Percentiles rank a stretch among this genome's conserved stretches.
phyloP scores from a whole-genome alignment of 92 coral and sea anemone species.

The Porites cylindrica region DNA sequence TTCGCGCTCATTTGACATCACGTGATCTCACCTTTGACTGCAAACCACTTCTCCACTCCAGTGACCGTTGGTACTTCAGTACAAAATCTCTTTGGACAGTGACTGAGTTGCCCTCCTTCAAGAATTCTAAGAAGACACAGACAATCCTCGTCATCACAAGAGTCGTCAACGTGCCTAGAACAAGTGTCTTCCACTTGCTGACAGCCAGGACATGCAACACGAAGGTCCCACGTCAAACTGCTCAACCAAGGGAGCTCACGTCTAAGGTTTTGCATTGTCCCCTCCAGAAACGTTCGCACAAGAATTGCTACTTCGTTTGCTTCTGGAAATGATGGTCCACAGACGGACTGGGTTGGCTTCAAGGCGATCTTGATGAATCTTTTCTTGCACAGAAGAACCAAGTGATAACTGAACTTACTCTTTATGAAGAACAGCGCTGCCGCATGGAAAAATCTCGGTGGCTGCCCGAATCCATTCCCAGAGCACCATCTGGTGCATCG shows the following conservation, averaged over 20 bases:
- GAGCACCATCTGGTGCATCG: too few species aligned
- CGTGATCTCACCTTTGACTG: neutral
- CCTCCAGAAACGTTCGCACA: neutral
- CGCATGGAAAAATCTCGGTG: too few species aligned
- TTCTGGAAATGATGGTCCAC: neutral
- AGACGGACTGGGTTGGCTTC: too few species aligned
- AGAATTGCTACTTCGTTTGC: neutral
- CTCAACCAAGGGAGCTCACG: too few species aligned
- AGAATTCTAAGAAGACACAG: neutral
- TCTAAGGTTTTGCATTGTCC: neutral
- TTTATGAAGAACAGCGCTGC: too few species aligned
- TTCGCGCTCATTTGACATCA: neutral
- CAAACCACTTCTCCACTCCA: neutral
- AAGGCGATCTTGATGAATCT: too few species aligned
- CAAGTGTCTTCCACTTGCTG: neutral
- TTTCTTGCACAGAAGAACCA: too few species aligned
- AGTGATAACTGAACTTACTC: too few species aligned
- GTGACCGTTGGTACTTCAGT: neutral
- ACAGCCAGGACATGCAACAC: neutral
- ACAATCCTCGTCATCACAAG: neutral
- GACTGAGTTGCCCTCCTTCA: neutral
- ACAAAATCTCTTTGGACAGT: neutral
- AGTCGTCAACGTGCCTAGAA: neutral
- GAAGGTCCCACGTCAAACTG: neutral
- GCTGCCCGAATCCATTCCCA: too few species aligned